phyloP scores from a whole-genome alignment of 1,140 invertebrate genomes.

The Melitaea cinxia region DNA sequence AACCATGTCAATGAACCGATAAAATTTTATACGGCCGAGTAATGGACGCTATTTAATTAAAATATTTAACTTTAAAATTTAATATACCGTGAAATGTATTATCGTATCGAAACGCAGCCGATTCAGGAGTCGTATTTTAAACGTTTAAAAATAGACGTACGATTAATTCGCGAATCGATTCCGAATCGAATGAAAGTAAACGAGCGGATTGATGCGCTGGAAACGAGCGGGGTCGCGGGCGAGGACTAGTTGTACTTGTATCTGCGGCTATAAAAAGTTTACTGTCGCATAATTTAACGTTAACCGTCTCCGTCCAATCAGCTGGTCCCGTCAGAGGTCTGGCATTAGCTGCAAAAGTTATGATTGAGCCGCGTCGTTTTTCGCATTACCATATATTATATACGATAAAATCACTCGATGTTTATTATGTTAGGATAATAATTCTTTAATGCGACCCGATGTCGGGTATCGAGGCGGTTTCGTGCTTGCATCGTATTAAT shows the following conservation, averaged over 20 bases:
- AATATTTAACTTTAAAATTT: slow-evolving; percentile 33
- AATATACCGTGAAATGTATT: slow-evolving; percentile 33
- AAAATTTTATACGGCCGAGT: slow-evolving; percentile 31
- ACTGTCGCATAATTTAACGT: slow-evolving; percentile 58
- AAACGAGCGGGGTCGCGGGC: slow-evolving; percentile 10
- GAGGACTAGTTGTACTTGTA: slow-evolving; percentile 14
- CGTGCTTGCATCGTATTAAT: slow-evolving; percentile 14
- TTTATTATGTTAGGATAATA: slow-evolving; percentile 48
- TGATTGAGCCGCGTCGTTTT: slow-evolving; percentile 58
- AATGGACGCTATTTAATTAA: slow-evolving; percentile 34
- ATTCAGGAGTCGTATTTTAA: slow-evolving; percentile 3
- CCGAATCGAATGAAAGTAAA: neutral
- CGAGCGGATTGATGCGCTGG: slow-evolving; percentile 9
- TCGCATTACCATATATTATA: slow-evolving; percentile 62
- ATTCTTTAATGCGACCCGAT: slow-evolving; percentile 52
- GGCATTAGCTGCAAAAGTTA: slow-evolving; percentile 64
- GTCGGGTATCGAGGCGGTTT: slow-evolving; percentile 6
- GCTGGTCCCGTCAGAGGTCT: slow-evolving; percentile 44
- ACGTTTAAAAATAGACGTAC: slow-evolving; percentile 6
- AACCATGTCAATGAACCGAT: slow-evolving; percentile 33
- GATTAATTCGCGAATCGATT: neutral
- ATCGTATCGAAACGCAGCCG: slow-evolving; percentile 8
- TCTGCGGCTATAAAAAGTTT: slow-evolving; percentile 53
- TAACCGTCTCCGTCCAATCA: slow-evolving; percentile 44
- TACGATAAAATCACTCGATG: slow-evolving; percentile 59